These are phyloP conservation scores for Ovibos moschatus DNA, from an alignment of 2,113 vertebrate genomes.

Conservation along the genomic window DNA sequence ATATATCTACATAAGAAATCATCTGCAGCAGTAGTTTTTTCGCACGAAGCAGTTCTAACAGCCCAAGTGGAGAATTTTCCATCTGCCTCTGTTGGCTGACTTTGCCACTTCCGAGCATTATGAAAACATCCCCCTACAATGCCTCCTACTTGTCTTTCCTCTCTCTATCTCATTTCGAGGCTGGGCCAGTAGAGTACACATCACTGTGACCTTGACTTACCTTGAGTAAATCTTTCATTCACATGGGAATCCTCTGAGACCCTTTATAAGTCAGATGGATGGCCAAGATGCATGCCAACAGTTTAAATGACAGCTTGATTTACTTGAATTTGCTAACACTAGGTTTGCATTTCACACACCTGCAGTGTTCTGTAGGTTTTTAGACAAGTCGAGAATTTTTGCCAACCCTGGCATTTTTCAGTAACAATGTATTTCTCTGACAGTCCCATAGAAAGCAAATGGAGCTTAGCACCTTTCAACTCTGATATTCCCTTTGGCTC, in stretches of 20 bases:
- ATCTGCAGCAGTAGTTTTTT: background rate
- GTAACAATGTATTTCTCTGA: constrained; percentile 53
- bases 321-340: background rate
- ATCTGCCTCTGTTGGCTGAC: background rate
- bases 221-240: background rate
- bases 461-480: constrained; percentile 56
- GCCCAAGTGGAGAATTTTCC: background rate
- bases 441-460: constrained; percentile 48
- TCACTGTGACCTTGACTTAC: background rate
- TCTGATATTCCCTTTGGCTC: constrained; percentile 51
- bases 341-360: background rate
- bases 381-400: constrained; percentile 24
- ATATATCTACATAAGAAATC: background rate
- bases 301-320: background rate
- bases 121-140: background rate
- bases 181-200: background rate
- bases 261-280: background rate
- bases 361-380: constrained; percentile 27
- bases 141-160: background rate
- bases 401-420: constrained; percentile 54
- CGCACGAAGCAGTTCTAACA: background rate
- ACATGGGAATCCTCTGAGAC: background rate
- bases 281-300: background rate
- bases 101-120: background rate
- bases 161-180: background rate